Conservation (phyloP, 2,888 invertebrate genomes). For the Andrena chrysosceles region DNA sequence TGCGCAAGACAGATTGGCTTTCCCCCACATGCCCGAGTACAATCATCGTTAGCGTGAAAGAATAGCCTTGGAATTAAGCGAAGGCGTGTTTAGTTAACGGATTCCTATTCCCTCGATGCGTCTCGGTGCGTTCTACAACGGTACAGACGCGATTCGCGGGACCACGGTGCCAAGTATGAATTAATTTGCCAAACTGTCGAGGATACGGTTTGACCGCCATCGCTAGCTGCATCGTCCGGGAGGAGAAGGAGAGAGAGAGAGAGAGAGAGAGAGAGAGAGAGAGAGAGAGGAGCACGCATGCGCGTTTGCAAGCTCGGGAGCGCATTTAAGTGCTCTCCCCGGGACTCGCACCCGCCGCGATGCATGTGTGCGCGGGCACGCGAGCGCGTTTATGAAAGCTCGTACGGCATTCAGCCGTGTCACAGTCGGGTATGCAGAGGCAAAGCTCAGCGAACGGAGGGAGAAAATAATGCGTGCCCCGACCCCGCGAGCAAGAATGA, state of each 20-base stretch:
- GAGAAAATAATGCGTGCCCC: slow-evolving; percentile 70
- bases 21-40: too few relatives aligned
- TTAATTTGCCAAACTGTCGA: slow-evolving; percentile 3
- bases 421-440: slow-evolving; percentile 24
- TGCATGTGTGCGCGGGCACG: slow-evolving; percentile 24
- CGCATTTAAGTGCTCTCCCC: slow-evolving; percentile 67
- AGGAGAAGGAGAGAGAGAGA: neutral
- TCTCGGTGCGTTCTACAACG: neutral
- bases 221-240: slow-evolving; percentile 1
- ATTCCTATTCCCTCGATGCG: neutral
- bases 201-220: slow-evolving; percentile 42
- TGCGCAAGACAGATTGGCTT: too few relatives aligned
- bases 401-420: slow-evolving; percentile 52
- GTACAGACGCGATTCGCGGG: neutral
- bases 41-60: too few relatives aligned
- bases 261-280: slow-evolving; percentile 11
- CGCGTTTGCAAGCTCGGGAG: slow-evolving; percentile 68
- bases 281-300: slow-evolving; percentile 60
- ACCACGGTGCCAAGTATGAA: neutral
- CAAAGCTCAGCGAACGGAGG: slow-evolving; percentile 17
- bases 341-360: slow-evolving; percentile 52
- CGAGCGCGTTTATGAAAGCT: slow-evolving; percentile 45
- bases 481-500: slow-evolving; percentile 72
- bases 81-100: too few relatives aligned
- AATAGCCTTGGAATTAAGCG: too few relatives aligned